Percentiles rank a stretch among this genome's conserved stretches.
These are phyloP conservation scores for Eretmochelys imbricata DNA, from an alignment of 2,113 vertebrate species.

Conservation along the genomic window DNA sequence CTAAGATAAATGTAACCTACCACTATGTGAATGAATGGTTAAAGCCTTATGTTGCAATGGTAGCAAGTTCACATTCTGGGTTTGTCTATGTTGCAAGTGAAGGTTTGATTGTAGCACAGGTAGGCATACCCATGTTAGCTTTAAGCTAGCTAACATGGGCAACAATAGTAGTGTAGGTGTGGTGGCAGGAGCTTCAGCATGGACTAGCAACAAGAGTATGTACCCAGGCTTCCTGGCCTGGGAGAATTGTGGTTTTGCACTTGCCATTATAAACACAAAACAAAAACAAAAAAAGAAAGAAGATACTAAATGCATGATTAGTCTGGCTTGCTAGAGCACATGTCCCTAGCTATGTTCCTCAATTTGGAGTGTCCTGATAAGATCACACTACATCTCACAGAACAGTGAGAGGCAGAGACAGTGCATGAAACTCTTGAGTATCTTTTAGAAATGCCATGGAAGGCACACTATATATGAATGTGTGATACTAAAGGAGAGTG, in stretches of 20 bases:
- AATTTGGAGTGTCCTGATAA: conserved; percentile 17
- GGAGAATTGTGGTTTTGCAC: not conserved
- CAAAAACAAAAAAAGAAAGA: not conserved
- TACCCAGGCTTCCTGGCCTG: not conserved
- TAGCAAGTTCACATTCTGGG: not conserved
- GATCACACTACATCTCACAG: not conserved
- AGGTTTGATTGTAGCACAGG: not conserved
- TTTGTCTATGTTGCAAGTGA: not conserved
- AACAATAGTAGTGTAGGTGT: not conserved
- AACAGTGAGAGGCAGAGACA: not conserved
- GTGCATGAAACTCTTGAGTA: not conserved
- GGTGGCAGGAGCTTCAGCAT: not conserved
- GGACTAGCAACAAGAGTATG: not conserved
- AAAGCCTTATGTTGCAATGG: conserved; percentile 1
- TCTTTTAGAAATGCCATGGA: not conserved
- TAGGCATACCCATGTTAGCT: not conserved
- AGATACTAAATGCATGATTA: not conserved
- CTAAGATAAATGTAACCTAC: not conserved
- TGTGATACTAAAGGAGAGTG: not conserved
- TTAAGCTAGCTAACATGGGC: not conserved
- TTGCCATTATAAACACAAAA: not conserved
- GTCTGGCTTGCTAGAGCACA: not conserved
- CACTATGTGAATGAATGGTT: not conserved
- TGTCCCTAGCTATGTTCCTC: not conserved
- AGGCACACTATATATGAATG: conserved; percentile 12